These are phyloP conservation scores for Syngnathoides biaculeatus DNA, from an alignment of 2,113 vertebrate species.

Conservation along the genomic window DNA sequence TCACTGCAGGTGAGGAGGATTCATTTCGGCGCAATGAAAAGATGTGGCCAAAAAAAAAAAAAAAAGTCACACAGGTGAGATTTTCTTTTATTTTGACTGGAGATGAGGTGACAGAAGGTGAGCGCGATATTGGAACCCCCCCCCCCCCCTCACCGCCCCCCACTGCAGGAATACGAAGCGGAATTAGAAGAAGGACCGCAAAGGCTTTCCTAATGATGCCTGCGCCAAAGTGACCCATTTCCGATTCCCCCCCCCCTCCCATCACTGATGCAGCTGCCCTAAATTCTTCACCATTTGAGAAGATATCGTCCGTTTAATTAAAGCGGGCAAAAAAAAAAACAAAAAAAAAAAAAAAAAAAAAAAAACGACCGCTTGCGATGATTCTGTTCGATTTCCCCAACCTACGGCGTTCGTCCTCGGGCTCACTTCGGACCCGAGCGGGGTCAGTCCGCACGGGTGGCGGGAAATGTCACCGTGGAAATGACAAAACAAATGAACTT, in stretches of 20 bases:
- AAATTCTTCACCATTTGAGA: conserved; percentile 51
- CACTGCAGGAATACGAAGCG: conserved; percentile 38
- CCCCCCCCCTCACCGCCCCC: too few species aligned
- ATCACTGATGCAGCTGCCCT: conserved; percentile 54
- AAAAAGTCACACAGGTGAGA: conserved; percentile 25
- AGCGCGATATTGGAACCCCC: conserved; percentile 49
- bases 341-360: too few species aligned
- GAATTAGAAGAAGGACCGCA: conserved; percentile 46
- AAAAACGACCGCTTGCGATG: conserved; percentile 45
- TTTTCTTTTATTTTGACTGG: conserved; percentile 38
- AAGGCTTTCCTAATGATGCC: conserved; percentile 55
- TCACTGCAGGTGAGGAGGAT: neutral
- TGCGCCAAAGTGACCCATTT: conserved; percentile 65
- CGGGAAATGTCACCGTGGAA: conserved; percentile 60
- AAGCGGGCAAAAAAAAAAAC: conserved; percentile 26
- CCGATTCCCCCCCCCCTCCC: conserved; percentile 17
- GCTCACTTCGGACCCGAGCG: conserved; percentile 20
- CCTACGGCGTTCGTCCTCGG: conserved; percentile 45
- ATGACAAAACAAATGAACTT: conserved; percentile 61
- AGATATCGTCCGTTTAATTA: conserved; percentile 66
- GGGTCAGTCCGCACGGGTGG: conserved; percentile 51
- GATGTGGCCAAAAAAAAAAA: too few species aligned
- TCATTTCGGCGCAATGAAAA: conserved; percentile 28
- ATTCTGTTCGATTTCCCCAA: conserved; percentile 28
- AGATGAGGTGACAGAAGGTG: conserved; percentile 51